phyloP scores from a whole-genome alignment of 2,888 invertebrate species.

The Epinotia demarniana region DNA sequence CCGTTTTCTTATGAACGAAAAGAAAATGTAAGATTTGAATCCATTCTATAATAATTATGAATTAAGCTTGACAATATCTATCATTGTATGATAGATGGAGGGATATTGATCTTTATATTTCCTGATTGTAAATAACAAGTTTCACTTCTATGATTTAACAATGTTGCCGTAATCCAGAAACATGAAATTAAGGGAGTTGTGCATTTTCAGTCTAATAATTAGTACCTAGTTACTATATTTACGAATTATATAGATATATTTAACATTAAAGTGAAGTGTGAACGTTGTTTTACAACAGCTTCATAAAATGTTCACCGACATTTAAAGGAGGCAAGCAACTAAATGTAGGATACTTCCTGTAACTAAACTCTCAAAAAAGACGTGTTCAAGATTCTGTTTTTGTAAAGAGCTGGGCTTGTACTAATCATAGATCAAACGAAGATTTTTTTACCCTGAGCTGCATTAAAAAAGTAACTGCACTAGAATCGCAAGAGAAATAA shows the following conservation, averaged over 20 bases:
- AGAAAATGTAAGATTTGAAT: conserved; percentile 1
- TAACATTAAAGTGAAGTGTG: conserved; percentile 7
- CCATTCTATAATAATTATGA: conserved; percentile 13
- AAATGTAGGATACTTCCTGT: conserved; percentile 9
- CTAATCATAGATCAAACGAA: conserved; percentile 30
- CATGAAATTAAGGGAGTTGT: conserved; percentile 14
- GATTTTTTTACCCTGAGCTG: conserved; percentile 29
- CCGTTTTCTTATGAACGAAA: background rate
- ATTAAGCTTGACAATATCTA: conserved; percentile 29
- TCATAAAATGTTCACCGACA: background rate
- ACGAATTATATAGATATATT: conserved; percentile 14
- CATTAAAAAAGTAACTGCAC: conserved; percentile 21
- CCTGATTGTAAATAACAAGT: conserved; percentile 15
- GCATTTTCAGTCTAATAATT: conserved; percentile 13
- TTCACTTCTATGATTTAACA: background rate
- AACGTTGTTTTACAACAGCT: conserved; percentile 2
- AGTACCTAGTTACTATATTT: conserved; percentile 28
- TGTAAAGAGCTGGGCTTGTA: conserved; percentile 15
- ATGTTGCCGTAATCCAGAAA: background rate
- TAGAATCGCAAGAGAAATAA: background rate
- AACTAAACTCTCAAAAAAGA: conserved; percentile 7
- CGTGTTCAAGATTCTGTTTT: conserved; percentile 3
- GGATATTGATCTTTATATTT: conserved; percentile 24
- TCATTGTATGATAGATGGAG: conserved; percentile 30
- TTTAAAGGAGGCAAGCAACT: conserved; percentile 24